phyloP scores from a whole-genome alignment of 2,888 invertebrate species.

The Acronicta psi region DNA sequence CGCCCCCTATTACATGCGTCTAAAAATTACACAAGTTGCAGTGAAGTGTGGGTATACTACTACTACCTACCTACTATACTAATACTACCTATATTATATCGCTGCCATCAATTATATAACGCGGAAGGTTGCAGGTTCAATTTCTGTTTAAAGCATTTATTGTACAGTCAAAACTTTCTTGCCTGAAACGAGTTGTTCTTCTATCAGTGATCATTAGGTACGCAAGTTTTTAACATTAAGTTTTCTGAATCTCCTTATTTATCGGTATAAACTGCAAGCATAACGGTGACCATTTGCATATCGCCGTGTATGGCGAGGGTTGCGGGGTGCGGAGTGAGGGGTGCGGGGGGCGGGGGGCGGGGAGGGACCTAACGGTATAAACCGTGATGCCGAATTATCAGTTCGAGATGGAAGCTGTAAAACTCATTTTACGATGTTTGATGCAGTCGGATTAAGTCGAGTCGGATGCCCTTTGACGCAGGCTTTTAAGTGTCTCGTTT shows the following conservation, averaged over 20 bases:
- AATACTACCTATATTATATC: too few species aligned
- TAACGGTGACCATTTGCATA: slow-evolving; percentile 52
- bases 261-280: slow-evolving; percentile 2
- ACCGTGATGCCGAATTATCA: slow-evolving; percentile 30
- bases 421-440: slow-evolving; percentile 19
- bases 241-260: slow-evolving; percentile 19
- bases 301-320: slow-evolving; percentile 14
- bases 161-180: too few species aligned
- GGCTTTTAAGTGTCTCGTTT: not conserved
- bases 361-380: slow-evolving; percentile 18
- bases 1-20: too few species aligned
- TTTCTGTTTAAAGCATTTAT: too few species aligned
- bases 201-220: not conserved
- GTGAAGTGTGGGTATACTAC: too few species aligned
- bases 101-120: too few species aligned
- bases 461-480: not conserved
- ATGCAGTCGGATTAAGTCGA: not conserved
- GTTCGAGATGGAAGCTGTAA: slow-evolving; percentile 2
- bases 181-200: not conserved
- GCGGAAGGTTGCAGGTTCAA: too few species aligned
- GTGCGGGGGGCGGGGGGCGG: slow-evolving; percentile 6
- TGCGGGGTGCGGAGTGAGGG: slow-evolving; percentile 11
- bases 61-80: too few species aligned
- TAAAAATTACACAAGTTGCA: too few species aligned
- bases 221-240: not conserved